A percentile compares a stretch with the other conserved stretches of the same genome.
Evolutionary conservation across 2,113 vertebrate genomes (phyloP).

Genomic region (Grammomys surdaster): DNA sequence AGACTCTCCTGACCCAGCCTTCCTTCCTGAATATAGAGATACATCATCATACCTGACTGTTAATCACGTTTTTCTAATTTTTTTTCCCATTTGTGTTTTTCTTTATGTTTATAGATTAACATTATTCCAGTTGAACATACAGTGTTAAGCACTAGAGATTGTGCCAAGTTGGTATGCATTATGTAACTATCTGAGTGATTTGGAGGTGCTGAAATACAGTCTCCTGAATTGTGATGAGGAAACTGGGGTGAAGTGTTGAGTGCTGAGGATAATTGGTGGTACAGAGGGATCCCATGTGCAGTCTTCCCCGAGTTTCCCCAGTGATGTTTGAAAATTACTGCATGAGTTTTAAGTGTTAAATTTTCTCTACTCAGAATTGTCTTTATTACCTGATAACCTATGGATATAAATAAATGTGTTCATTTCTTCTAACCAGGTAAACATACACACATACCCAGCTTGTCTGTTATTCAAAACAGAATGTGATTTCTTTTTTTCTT

Average conservation of each 20-base stretch:
- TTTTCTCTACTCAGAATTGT: slow-evolving; percentile 30
- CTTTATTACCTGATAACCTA: neutral
- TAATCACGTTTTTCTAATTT: neutral
- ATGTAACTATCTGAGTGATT: slow-evolving; percentile 19
- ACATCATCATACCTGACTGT: neutral
- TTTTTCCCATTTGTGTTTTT: neutral
- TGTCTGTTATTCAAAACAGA: neutral
- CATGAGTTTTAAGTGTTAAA: slow-evolving; percentile 38
- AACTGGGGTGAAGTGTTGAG: neutral
- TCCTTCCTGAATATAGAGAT: neutral
- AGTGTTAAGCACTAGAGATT: neutral
- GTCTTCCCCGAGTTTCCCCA: neutral
- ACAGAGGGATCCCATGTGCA: neutral
- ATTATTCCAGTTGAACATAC: neutral
- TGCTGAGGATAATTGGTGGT: neutral
- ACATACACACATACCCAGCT: neutral
- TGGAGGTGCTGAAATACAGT: neutral
- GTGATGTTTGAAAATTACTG: neutral
- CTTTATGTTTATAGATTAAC: neutral
- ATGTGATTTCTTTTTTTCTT: neutral
- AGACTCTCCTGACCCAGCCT: neutral
- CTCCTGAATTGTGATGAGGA: slow-evolving; percentile 10
- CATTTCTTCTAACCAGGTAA: slow-evolving; percentile 53
- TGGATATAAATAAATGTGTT: slow-evolving; percentile 31
- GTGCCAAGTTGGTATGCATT: neutral